Conservation (phyloP, 2,888 invertebrate species). For the Odiellus spinosus region DNA sequence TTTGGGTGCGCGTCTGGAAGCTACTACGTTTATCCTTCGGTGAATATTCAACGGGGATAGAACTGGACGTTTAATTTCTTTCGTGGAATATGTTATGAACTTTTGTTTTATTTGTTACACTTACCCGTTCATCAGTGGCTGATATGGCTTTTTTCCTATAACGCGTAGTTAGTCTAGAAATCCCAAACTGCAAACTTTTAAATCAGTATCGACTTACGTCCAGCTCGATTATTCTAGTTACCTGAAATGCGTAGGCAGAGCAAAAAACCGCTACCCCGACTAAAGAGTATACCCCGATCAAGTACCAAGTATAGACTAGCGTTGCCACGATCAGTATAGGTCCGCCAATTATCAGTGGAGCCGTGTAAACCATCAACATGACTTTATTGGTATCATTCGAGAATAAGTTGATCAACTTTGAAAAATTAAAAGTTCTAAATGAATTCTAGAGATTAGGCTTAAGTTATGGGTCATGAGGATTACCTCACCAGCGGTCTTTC, state of each 20-base stretch:
- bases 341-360: conserved; percentile 38
- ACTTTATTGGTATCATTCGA: conserved; percentile 40
- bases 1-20: too few relatives aligned
- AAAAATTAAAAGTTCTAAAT: not conserved
- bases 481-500: conserved; percentile 36
- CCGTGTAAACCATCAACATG: conserved; percentile 37
- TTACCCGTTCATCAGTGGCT: conserved; percentile 31
- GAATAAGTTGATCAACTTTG: conserved; percentile 40
- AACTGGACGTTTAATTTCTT: too few relatives aligned
- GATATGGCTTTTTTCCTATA: conserved; percentile 26
- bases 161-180: conserved; percentile 32
- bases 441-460: not conserved
- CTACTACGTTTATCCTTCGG: too few relatives aligned
- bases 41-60: too few relatives aligned
- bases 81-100: too few relatives aligned
- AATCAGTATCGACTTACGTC: not conserved
- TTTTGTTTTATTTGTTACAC: too few relatives aligned
- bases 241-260: conserved; percentile 39
- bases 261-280: conserved; percentile 37
- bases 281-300: conserved; percentile 39
- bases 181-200: conserved; percentile 6
- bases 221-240: conserved; percentile 21
- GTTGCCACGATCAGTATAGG: conserved; percentile 37
- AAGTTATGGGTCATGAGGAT: conserved; percentile 11
- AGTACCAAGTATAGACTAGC: conserved; percentile 34